Evolutionary conservation across 2,113 vertebrate genomes (phyloP).

Genomic region (Zapus hudsonius): DNA sequence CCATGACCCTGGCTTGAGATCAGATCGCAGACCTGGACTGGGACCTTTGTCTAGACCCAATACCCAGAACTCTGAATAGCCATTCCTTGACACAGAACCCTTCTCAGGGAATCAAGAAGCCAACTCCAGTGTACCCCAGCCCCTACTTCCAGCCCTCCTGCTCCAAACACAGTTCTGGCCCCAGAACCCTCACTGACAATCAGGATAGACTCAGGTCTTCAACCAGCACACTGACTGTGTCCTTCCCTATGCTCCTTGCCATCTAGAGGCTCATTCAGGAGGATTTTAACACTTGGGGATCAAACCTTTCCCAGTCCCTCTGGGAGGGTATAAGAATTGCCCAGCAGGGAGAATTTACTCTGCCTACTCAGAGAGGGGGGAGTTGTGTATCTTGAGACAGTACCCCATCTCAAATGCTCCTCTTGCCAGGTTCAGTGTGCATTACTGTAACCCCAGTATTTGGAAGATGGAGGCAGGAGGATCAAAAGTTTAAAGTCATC

Average conservation of each 20-base stretch:
- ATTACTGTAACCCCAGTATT: background rate
- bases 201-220: background rate
- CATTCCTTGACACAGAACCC: background rate
- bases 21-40: background rate
- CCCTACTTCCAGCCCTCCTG: background rate
- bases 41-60: background rate
- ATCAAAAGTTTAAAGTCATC: no score
- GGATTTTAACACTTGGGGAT: background rate
- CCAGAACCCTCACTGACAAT: background rate
- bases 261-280: background rate
- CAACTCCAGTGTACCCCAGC: background rate
- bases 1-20: background rate
- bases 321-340: background rate
- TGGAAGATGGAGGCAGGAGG: background rate
- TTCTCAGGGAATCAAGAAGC: background rate
- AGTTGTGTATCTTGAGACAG: background rate
- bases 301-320: background rate
- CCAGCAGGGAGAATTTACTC: background rate
- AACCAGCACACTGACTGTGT: background rate
- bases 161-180: background rate
- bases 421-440: no score
- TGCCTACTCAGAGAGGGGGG: background rate
- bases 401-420: background rate
- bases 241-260: background rate
- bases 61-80: background rate